phyloP scores from a whole-genome alignment of 2,888 invertebrate species.

The Branchinecta sandiegonensis region DNA sequence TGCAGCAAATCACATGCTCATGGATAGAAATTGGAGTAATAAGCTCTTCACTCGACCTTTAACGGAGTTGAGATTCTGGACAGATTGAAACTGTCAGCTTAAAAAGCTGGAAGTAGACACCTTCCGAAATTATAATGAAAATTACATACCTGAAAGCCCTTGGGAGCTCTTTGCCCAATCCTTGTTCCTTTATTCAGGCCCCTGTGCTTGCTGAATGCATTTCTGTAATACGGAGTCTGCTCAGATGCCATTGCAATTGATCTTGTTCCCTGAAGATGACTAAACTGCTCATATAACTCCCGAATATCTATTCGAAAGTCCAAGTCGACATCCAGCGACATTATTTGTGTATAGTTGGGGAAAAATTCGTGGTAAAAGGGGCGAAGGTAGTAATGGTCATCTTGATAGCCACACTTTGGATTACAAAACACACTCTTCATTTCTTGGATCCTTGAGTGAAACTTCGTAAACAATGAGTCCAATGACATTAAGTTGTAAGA shows the following conservation, averaged over 20 bases:
- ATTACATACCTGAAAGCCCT: neutral
- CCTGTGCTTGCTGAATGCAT: neutral
- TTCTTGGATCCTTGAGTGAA: too few relatives aligned
- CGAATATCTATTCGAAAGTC: neutral
- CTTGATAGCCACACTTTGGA: neutral
- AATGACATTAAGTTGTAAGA: too few relatives aligned
- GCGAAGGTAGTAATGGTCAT: neutral
- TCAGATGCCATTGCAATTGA: conserved; percentile 1
- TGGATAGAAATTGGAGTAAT: too few relatives aligned
- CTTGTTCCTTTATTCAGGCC: neutral
- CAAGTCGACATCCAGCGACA: neutral
- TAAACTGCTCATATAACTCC: neutral
- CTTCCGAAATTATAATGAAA: too few relatives aligned
- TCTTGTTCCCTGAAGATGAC: neutral
- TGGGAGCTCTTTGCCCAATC: neutral
- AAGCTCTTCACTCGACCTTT: too few relatives aligned
- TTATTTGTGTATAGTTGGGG: neutral
- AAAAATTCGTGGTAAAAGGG: neutral
- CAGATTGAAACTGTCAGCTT: too few relatives aligned
- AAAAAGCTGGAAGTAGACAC: too few relatives aligned
- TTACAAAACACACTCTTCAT: too few relatives aligned
- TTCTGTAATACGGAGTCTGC: conserved; percentile 6
- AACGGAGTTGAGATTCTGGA: too few relatives aligned
- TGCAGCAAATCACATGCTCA: too few relatives aligned
- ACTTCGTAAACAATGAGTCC: too few relatives aligned